Base-by-base conservation (phyloP, 2,888 invertebrate species). In the Dynastes grantii region DNA sequence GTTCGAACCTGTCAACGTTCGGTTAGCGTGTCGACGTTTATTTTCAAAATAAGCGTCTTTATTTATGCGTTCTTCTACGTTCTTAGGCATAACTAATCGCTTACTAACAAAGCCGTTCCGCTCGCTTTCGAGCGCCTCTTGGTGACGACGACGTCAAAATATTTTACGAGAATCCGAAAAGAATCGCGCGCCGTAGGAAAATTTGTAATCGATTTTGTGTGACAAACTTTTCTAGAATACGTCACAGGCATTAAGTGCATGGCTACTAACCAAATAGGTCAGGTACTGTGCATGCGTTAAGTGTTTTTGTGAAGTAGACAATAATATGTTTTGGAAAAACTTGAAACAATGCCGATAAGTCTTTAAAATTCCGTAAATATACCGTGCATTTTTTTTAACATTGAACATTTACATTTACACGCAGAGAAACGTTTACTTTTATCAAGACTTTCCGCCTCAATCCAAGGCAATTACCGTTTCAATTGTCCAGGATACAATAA, bases 31-130 rank as follows among this genome's bases (percentile, higher is more conserved):
- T 80, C 80, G 79, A 81, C 78, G 77, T 71, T 71, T 82, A 81
- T 82, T 81, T 81, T 79, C 81, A 81, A 83, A 82, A 81, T 82
- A 83, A 81, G 82, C 73, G 83, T 83, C 81, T 81, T 78, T 80
- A 81, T 82, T 80, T 81, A 78, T 77, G 78, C 76, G 27, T 22
- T 67, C 77, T 1, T 67, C 77, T 8, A 1, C 45, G 45, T 45
- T 45, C 45, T 45, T 77, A 71, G 49, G 65, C 76, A 55, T 65
- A 55, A 67, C 76, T 76, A 76, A 76, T 76, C 71, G 71, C 37
- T 16, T 37, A 37, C 71, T 71, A 71, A 71, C 71, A 71, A 71
- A 71, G 71, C 55, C 58, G 70, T 71, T 71, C 70, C 53, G 70
- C 53, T 53, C 29, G 45, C 53, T 45, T 45, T 45, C 67, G 22